These are phyloP conservation scores for Syngnathus scovelli DNA, from an alignment of 2,113 vertebrate genomes.

Conservation along the genomic window DNA sequence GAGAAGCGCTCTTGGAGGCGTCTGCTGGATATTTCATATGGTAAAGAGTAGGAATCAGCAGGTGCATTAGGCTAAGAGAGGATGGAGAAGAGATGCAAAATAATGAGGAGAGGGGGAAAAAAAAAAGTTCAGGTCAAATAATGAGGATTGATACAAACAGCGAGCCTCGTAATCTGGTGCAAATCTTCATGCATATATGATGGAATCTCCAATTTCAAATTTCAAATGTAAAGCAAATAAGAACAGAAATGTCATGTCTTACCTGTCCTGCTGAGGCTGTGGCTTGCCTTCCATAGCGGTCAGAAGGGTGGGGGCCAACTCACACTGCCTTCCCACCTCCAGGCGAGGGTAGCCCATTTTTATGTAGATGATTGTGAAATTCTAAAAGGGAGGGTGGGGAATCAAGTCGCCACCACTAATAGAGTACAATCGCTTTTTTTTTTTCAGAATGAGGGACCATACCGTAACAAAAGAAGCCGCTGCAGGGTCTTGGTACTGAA, in stretches of 20 bases:
- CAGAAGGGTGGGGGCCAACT: constrained; percentile 92
- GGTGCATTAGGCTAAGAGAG: constrained; percentile 88
- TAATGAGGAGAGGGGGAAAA: neutral
- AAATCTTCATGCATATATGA: neutral
- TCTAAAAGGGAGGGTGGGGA: constrained; percentile 61
- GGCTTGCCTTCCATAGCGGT: constrained; percentile 98
- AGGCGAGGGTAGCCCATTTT: constrained; percentile 97
- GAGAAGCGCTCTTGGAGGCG: constrained; percentile 78
- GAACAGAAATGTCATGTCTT: constrained; percentile 16
- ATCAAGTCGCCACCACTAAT: neutral
- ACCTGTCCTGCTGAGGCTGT: constrained; percentile 97
- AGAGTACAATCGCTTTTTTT: too few species aligned
- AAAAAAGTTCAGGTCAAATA: neutral
- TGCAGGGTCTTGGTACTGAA: constrained; percentile 96
- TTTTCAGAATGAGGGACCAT: constrained; percentile 8
- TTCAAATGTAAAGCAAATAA: neutral
- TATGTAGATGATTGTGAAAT: constrained; percentile 99
- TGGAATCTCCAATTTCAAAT: neutral
- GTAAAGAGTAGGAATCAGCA: constrained; percentile 96
- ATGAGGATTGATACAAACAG: neutral
- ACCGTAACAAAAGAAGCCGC: constrained; percentile 97
- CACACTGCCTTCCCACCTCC: constrained; percentile 91
- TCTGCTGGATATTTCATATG: constrained; percentile 93
- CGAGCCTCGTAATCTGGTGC: neutral
- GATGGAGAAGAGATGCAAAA: neutral